Evolutionary conservation across 1,140 invertebrate genomes (phyloP).

Genomic region (Brachionus sp.): DNA sequence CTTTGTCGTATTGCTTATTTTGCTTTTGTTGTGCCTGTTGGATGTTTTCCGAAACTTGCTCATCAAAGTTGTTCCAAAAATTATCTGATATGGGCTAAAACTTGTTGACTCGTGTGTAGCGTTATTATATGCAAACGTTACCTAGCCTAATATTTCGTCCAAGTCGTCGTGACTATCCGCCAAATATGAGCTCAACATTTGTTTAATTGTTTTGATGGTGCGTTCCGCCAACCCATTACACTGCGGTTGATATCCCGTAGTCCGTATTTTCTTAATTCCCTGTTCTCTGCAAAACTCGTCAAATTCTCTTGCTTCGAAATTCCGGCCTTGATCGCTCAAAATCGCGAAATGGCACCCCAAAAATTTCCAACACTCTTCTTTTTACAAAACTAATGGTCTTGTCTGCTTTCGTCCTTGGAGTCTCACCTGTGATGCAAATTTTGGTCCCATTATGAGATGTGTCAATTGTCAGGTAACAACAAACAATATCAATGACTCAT

Average conservation of each 20-base stretch:
- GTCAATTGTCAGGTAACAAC: neutral
- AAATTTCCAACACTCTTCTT: neutral
- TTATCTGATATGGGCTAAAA: neutral
- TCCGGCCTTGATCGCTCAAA: neutral
- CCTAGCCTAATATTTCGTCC: neutral
- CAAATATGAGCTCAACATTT: no score
- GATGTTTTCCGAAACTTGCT: neutral
- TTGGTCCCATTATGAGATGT: neutral
- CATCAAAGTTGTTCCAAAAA: no score
- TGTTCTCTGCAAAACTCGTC: neutral
- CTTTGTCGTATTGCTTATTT: neutral
- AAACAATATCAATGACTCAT: neutral
- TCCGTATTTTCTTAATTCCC: constrained; percentile 46
- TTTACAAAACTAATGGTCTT: neutral
- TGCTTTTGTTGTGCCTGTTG: neutral
- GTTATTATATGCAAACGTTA: neutral
- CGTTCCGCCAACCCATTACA: no score
- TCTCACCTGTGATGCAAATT: constrained; percentile 48
- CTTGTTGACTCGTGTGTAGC: neutral
- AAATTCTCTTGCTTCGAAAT: neutral
- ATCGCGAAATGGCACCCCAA: neutral
- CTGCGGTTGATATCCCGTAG: constrained; percentile 49
- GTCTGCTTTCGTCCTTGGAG: constrained; percentile 44
- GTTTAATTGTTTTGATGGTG: no score
- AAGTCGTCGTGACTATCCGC: neutral